Conservation (phyloP, 2,888 invertebrate genomes). For the Formica aserva region DNA sequence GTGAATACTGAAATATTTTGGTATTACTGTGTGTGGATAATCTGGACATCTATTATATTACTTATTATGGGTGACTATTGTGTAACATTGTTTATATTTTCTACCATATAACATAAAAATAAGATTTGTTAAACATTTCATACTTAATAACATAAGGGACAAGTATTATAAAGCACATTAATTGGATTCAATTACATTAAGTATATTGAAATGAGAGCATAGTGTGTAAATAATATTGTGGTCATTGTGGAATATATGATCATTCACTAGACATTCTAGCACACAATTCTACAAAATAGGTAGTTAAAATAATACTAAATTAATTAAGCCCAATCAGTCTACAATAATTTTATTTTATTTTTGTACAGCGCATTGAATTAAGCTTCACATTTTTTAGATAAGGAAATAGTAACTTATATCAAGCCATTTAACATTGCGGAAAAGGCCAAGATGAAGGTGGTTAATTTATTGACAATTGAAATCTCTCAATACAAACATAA, state of each 20-base stretch:
- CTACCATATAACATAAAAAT: slow-evolving; percentile 54
- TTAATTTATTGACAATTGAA: slow-evolving; percentile 22
- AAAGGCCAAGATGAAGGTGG: slow-evolving; percentile 1
- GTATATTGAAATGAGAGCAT: slow-evolving; percentile 33
- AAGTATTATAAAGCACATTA: slow-evolving; percentile 54
- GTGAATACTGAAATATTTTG: slow-evolving; percentile 46
- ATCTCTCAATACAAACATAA: slow-evolving; percentile 9
- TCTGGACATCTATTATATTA: slow-evolving; percentile 34
- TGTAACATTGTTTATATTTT: slow-evolving; percentile 57
- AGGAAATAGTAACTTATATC: slow-evolving; percentile 12
- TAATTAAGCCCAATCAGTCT: slow-evolving; percentile 29
- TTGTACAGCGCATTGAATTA: slow-evolving; percentile 31
- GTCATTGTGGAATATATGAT: slow-evolving; percentile 46
- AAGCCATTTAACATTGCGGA: not conserved
- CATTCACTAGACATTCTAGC: slow-evolving; percentile 15
- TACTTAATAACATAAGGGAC: slow-evolving; percentile 64
- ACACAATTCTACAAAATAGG: slow-evolving; percentile 20
- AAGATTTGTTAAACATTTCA: slow-evolving; percentile 61
- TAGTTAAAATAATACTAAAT: slow-evolving; percentile 15
- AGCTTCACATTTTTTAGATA: slow-evolving; percentile 20
- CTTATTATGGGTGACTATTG: slow-evolving; percentile 25
- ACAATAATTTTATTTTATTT: slow-evolving; percentile 41
- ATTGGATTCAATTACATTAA: slow-evolving; percentile 48
- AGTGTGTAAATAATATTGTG: slow-evolving; percentile 31
- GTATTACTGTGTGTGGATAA: slow-evolving; percentile 18